Evolutionary conservation across 92 coral and sea anemone species (phyloP).

Genomic region (Epizoanthus stellaris): DNA sequence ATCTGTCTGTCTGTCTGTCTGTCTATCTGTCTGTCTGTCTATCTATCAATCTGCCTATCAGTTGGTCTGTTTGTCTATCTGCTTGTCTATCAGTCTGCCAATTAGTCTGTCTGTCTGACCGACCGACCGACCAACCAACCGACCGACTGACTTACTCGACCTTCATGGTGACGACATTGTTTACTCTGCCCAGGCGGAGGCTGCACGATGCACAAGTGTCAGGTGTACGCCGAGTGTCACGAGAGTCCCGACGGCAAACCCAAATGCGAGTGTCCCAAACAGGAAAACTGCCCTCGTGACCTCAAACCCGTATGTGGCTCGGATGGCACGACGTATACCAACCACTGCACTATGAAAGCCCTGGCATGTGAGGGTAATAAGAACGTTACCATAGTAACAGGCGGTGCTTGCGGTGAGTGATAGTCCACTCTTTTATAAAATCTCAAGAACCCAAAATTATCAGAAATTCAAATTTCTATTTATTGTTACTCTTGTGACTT

Average conservation of each 20-base stretch:
- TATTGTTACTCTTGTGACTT: too few relatives aligned
- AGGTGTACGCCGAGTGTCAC: constrained; percentile 80
- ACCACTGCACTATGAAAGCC: constrained; percentile 48
- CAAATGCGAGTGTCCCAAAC: constrained; percentile 88
- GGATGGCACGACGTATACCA: constrained; percentile 51
- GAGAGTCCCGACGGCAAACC: constrained; percentile 85
- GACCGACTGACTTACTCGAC: neutral
- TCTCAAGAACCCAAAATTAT: too few relatives aligned
- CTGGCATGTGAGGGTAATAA: constrained; percentile 43
- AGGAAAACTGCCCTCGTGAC: constrained; percentile 60
- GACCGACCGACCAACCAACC: too few relatives aligned
- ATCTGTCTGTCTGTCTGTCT: too few relatives aligned
- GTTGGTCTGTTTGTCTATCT: too few relatives aligned
- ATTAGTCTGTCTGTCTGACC: neutral
- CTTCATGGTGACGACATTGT: too few relatives aligned
- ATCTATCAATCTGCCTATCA: too few relatives aligned
- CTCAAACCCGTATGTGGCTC: constrained; percentile 41
- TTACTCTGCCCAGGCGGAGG: constrained; percentile 72
- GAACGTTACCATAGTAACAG: constrained; percentile 46
- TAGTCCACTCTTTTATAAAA: neutral
- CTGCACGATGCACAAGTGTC: constrained; percentile 82
- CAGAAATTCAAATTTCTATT: too few relatives aligned
- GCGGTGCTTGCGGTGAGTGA: constrained; percentile 63
- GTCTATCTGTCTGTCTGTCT: too few relatives aligned
- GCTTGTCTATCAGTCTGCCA: neutral